Evolutionary conservation across 2,113 vertebrate species (phyloP), one percentile per base, ranked within the genome.

Genomic region (Poeciliopsis retropinna): DNA sequence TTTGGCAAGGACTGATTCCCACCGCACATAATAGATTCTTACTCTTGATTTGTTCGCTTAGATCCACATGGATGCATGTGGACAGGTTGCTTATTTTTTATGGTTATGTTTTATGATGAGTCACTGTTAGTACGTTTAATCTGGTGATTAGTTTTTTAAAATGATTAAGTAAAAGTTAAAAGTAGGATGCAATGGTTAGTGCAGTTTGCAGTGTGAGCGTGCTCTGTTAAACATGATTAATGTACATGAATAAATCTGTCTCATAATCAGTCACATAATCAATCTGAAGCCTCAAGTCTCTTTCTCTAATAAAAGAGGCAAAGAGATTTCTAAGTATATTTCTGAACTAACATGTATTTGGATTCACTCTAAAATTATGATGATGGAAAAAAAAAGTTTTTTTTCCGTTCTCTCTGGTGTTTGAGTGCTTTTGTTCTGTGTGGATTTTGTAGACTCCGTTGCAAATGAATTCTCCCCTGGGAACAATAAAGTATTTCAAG

Each of bases 1-100:
- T 51, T 71, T 81, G 60, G 31, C 72, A 13, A 17, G 32, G 54
- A 73, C 62, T 60, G 34, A 75, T 73, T 79, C 62, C 60, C 54
- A 67, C 3, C 72, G 78, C 44, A 47, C 44, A 47, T 47, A 19
- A 47, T 47, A 47, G 44, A 47, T 57, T 57, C 17, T 57, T n/a
- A n/a, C 25, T 57, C 25, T 25, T 37, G 34, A 57, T 57, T 57
- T 57, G 19, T 10, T 57, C 25, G 39, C 17, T 7, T 47, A 47
- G 14, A 47, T 47, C 17, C 15, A 19, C 44, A 47, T 19, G 17
- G 44, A 47, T 47, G 14, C 44, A 47, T 47, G 17, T 47, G 44
- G 44, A 17, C 1, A 47, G 13, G 14, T 41, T 15, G 14, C 39
- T 41, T 41, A 41, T 14, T 41, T 41, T 15, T 41, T 4, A 41